Conservation (phyloP, 2,888 invertebrate genomes). For the Halictus quadricinctus region DNA sequence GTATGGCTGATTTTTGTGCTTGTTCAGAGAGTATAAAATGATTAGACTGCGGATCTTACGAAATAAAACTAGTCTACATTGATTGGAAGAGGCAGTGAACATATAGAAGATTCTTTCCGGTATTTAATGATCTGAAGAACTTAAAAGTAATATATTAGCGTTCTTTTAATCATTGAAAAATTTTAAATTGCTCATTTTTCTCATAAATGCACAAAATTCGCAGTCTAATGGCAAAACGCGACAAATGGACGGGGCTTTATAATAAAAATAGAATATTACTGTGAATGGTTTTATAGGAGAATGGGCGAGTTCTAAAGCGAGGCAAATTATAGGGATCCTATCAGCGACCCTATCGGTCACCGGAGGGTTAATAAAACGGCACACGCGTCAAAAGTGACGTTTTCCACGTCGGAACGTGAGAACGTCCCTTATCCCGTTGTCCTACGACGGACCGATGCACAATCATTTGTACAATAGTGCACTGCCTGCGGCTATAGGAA, state of each 20-base stretch:
- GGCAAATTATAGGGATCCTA: neutral
- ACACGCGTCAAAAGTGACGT: conserved; percentile 33
- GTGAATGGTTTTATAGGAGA: neutral
- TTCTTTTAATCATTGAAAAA: neutral
- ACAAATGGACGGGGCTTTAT: neutral
- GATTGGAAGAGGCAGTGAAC: no score
- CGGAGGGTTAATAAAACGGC: conserved; percentile 7
- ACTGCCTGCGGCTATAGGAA: conserved; percentile 77
- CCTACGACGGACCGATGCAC: conserved; percentile 56
- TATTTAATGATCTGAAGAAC: no score
- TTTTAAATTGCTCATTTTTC: neutral
- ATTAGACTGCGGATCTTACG: no score
- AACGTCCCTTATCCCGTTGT: conserved; percentile 62
- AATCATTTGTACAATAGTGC: conserved; percentile 72
- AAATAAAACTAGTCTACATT: no score
- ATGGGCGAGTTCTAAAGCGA: neutral
- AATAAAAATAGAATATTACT: neutral
- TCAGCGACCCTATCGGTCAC: conserved; percentile 1
- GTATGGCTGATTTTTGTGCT: no score
- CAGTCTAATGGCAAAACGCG: neutral
- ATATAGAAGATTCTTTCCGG: no score
- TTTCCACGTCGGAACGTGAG: conserved; percentile 71
- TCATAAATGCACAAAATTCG: neutral
- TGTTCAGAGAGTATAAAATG: no score
- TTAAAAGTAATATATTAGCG: no score